phyloP scores from a whole-genome alignment of 2,113 vertebrate genomes.

The Emydura subglobosa region DNA sequence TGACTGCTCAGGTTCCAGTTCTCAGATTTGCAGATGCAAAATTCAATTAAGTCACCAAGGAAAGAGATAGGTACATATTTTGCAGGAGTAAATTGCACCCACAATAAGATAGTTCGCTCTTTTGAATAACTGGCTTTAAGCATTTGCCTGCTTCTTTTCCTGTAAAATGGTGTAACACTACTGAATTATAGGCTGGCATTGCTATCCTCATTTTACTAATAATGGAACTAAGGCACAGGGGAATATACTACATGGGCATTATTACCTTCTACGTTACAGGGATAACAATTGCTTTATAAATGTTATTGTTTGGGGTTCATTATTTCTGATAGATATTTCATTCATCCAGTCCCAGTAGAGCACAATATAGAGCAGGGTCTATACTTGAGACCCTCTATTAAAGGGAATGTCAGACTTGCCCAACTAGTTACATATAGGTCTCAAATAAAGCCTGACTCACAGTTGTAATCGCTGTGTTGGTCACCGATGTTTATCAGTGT shows the following conservation, averaged over 20 bases:
- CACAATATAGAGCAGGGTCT: background rate
- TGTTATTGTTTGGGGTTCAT: background rate
- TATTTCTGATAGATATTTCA: background rate
- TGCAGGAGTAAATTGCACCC: background rate
- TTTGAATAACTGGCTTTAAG: background rate
- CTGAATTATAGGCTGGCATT: background rate
- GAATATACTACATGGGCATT: background rate
- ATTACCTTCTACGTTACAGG: background rate
- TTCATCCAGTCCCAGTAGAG: background rate
- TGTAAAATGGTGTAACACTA: background rate
- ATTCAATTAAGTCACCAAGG: too few species aligned
- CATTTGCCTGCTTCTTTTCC: background rate
- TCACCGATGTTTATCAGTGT: too few species aligned
- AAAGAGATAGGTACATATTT: background rate
- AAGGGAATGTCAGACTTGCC: background rate
- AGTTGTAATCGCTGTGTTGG: too few species aligned
- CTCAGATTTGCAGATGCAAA: background rate
- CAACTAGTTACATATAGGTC: background rate
- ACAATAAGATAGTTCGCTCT: background rate
- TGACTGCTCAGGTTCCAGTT: background rate
- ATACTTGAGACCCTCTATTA: background rate
- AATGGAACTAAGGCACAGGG: rapidly evolving
- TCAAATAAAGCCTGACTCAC: background rate
- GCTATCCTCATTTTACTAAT: rapidly evolving
- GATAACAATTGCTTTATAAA: background rate